Conservation (phyloP, 2,888 invertebrate species). For the Lysandra coridon region DNA sequence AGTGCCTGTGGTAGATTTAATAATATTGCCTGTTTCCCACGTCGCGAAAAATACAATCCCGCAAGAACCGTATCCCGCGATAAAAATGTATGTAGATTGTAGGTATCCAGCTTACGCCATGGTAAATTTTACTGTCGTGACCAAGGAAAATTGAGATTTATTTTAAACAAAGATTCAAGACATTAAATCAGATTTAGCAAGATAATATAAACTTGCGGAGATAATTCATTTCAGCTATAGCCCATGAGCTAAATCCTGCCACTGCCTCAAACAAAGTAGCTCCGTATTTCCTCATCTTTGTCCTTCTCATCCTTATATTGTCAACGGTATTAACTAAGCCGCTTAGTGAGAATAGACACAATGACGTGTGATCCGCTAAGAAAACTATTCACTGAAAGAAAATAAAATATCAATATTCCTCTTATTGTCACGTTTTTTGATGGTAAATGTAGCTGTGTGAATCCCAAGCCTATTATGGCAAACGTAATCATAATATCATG, state of each 20-base stretch:
- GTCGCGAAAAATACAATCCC: too few relatives aligned
- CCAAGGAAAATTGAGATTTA: not conserved
- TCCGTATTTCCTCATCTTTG: slow-evolving; percentile 3
- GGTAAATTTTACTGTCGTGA: too few relatives aligned
- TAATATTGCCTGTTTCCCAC: too few relatives aligned
- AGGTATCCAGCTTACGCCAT: too few relatives aligned
- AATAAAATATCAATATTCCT: not conserved
- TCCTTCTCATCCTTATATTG: not conserved
- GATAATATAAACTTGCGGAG: not conserved
- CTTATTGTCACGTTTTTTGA: not conserved
- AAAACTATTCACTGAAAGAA: not conserved
- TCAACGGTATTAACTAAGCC: not conserved
- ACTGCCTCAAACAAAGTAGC: not conserved
- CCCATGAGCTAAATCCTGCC: not conserved
- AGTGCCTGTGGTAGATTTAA: too few relatives aligned
- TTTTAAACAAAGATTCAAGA: not conserved
- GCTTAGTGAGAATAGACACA: not conserved
- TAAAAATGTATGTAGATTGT: too few relatives aligned
- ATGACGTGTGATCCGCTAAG: slow-evolving; percentile 6
- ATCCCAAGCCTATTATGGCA: not conserved
- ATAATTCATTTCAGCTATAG: not conserved
- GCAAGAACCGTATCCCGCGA: too few relatives aligned
- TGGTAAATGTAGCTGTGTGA: not conserved
- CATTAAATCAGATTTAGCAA: not conserved
- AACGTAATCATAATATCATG: too few relatives aligned